Base-by-base conservation (phyloP, 30 jellyfish, hydroid and myxozoan genomes). In the Nemopilema nomurai region DNA sequence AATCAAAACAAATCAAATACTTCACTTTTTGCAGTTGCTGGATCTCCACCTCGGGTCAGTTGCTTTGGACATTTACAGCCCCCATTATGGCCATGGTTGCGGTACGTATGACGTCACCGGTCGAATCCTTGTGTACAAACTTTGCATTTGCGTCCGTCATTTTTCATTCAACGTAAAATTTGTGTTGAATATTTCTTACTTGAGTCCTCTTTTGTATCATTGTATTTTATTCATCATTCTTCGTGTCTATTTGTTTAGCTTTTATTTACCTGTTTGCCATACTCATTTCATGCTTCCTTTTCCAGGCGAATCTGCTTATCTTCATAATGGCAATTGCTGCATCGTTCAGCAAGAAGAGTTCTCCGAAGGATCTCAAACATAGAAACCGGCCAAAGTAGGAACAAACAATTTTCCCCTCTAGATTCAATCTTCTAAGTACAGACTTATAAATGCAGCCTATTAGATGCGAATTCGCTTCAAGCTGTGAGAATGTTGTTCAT, bases 81-180 rank as follows among this genome's bases (percentile, higher is more conserved):
- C 98, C 98, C 0, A 93, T 93, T 69, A 51, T 93, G 81, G 97
- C 97, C 49, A 93, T 93, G 86, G 93, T 93, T 4, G 98, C 93
- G 81, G 96, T 85, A 69, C 32, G 90, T 74, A 13, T 41, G 57
- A 41, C 57, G 57, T 41, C 57, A 41, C 13, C 13, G n/a, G n/a
- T n/a, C n/a, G n/a, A n/a, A n/a, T n/a, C n/a, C n/a, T n/a, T n/a
- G n/a, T n/a, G n/a, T n/a, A n/a, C n/a, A n/a, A n/a, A n/a, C n/a
- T n/a, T n/a, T n/a, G n/a, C n/a, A n/a, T n/a, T n/a, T n/a, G n/a
- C n/a, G n/a, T n/a, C n/a, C n/a, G n/a, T n/a, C n/a, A n/a, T n/a
- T n/a, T n/a, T n/a, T n/a, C n/a, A n/a, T n/a, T n/a, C n/a, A n/a
- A n/a, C n/a, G n/a, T n/a, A n/a, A n/a, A n/a, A n/a, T n/a, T n/a